phyloP scores from a whole-genome alignment of 64 coral and sea anemone genomes.

The Montipora capricornis region DNA sequence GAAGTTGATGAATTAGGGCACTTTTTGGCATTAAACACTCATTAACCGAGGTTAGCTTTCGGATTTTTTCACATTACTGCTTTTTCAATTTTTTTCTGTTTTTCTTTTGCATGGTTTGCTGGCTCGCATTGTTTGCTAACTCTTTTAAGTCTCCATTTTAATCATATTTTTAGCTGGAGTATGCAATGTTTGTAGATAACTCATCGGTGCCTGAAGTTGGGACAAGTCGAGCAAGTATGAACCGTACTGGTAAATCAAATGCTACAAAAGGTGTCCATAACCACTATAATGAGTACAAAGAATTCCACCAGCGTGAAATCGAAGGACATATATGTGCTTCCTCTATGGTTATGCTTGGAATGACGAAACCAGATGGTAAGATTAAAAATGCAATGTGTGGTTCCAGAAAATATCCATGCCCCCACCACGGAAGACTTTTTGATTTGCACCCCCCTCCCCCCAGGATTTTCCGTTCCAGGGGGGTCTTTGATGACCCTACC shows the following conservation, averaged over 20 bases:
- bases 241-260: not conserved
- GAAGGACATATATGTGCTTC: slow-evolving; percentile 65
- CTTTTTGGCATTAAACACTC: slow-evolving; percentile 11
- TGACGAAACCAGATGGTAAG: slow-evolving; percentile 47
- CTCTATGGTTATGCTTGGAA: slow-evolving; percentile 49
- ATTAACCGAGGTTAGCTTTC: slow-evolving; percentile 2
- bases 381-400: not conserved
- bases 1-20: not conserved
- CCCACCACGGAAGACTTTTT: too few relatives aligned
- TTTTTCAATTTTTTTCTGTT: not conserved
- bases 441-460: too few relatives aligned
- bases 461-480: too few relatives aligned
- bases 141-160: not conserved
- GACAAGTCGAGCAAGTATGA: too few relatives aligned
- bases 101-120: not conserved
- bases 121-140: too few relatives aligned
- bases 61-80: not conserved
- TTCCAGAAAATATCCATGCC: too few relatives aligned
- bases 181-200: slow-evolving; percentile 51
- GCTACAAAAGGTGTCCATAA: slow-evolving; percentile 53
- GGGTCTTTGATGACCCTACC: too few relatives aligned
- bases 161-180: slow-evolving; percentile 40
- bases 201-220: not conserved
- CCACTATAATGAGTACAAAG: slow-evolving; percentile 29
- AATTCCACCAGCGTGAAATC: too few relatives aligned